A percentile compares a stretch with the other conserved stretches of the same genome.
Evolutionary conservation across 2,797 vertebrate species (phyloP).

Genomic region (Chrosomus eos): DNA sequence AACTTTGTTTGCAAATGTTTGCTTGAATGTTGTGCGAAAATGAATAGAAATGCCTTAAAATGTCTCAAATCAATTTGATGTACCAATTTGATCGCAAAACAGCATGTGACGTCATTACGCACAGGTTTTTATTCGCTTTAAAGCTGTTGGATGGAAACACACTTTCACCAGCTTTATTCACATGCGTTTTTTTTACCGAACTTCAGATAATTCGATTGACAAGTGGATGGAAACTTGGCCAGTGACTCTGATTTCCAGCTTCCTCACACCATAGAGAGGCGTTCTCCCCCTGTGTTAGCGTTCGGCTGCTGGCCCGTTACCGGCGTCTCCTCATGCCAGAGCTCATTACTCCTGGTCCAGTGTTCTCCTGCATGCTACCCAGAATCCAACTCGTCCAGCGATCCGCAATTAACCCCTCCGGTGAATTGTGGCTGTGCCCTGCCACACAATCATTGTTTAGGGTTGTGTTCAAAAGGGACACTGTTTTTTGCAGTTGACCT

Average conservation of each 20-base stretch:
- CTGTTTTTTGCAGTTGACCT: slow-evolving; percentile 34
- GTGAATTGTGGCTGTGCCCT: slow-evolving; percentile 15
- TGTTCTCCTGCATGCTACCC: slow-evolving; percentile 19
- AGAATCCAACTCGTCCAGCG: slow-evolving; percentile 26
- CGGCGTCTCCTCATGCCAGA: slow-evolving; percentile 25
- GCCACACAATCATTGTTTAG: slow-evolving; percentile 26
- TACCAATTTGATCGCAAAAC: too few species aligned
- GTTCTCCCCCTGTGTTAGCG: not conserved
- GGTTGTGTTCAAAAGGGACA: slow-evolving; percentile 23
- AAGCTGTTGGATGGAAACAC: too few species aligned
- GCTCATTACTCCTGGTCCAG: slow-evolving; percentile 39
- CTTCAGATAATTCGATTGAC: too few species aligned
- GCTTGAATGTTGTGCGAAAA: too few species aligned
- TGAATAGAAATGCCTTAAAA: too few species aligned
- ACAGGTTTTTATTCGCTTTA: too few species aligned
- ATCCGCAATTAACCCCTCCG: slow-evolving; percentile 48
- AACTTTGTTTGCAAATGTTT: too few species aligned
- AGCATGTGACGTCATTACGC: too few species aligned
- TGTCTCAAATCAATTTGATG: too few species aligned
- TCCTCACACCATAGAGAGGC: not conserved
- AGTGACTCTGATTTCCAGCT: slow-evolving; percentile 7
- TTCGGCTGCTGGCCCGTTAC: slow-evolving; percentile 11
- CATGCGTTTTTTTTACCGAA: too few species aligned
- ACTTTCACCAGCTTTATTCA: too few species aligned
- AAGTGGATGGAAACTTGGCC: too few species aligned